phyloP scores from a whole-genome alignment of 2,888 invertebrate genomes.

The Meiosimyza decipiens region DNA sequence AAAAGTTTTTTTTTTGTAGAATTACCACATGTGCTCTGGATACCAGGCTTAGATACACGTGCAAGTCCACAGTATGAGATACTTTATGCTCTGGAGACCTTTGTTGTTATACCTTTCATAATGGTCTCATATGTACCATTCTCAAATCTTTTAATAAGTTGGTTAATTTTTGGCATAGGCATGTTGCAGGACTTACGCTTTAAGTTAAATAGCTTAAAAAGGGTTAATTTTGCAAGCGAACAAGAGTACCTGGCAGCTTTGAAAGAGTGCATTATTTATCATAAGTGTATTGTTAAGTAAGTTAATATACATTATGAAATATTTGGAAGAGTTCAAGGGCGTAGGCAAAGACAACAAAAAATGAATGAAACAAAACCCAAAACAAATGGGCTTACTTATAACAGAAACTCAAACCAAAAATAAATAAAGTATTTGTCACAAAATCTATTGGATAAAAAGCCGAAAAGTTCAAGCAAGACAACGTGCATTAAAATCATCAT shows the following conservation, averaged over 20 bases:
- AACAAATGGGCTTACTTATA: no score
- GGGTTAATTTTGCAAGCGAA: constrained; percentile 22
- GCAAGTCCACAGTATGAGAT: constrained; percentile 48
- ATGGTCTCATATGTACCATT: constrained; percentile 45
- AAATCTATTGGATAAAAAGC: no score
- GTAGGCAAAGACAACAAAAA: not conserved
- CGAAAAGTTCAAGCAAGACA: no score
- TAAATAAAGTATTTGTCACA: no score
- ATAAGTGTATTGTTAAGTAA: constrained; percentile 48
- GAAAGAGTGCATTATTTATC: constrained; percentile 44
- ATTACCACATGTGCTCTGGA: constrained; percentile 38
- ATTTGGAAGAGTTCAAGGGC: no score
- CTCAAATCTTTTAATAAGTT: constrained; percentile 48
- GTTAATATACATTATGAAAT: not conserved
- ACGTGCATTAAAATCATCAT: no score
- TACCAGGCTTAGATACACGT: constrained; percentile 39
- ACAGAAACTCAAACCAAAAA: no score
- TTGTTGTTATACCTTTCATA: constrained; percentile 41
- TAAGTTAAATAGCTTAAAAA: constrained; percentile 42
- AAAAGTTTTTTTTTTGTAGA: constrained; percentile 37
- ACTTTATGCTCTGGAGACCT: constrained; percentile 40
- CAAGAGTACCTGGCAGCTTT: constrained; percentile 40
- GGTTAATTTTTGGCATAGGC: constrained; percentile 48
- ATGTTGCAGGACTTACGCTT: constrained; percentile 43
- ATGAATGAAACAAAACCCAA: no score